These are phyloP conservation scores for Bembecia ichneumoniformis DNA, from an alignment of 2,888 invertebrate species.

Conservation along the genomic window DNA sequence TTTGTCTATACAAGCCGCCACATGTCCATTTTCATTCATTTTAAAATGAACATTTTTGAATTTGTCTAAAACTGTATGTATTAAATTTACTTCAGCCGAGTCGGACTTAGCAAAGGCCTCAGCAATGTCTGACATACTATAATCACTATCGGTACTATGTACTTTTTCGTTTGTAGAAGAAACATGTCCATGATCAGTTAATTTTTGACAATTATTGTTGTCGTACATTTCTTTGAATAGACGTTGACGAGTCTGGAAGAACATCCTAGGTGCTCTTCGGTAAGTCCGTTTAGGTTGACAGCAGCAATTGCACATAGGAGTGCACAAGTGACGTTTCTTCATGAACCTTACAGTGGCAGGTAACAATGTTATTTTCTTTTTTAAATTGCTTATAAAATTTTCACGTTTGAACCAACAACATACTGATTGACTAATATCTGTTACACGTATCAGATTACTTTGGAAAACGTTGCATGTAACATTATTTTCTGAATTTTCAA, in stretches of 20 bases:
- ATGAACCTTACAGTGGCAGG: constrained; percentile 14
- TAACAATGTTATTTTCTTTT: constrained; percentile 5
- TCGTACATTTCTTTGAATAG: too few relatives aligned
- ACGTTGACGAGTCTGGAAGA: too few relatives aligned
- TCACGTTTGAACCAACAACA: constrained; percentile 27
- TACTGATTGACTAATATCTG: neutral
- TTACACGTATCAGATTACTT: neutral
- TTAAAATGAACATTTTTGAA: constrained; percentile 14
- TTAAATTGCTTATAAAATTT: constrained; percentile 12
- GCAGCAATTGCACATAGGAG: constrained; percentile 14
- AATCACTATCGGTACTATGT: too few relatives aligned
- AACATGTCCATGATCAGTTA: too few relatives aligned
- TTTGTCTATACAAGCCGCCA: constrained; percentile 13
- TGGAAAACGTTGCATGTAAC: neutral
- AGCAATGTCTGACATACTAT: too few relatives aligned
- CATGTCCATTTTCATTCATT: neutral
- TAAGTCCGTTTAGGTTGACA: constrained; percentile 10
- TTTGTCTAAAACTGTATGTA: constrained; percentile 13
- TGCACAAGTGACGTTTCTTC: constrained; percentile 16
- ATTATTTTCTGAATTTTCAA: neutral
- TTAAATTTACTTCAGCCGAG: constrained; percentile 3
- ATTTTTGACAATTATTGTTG: too few relatives aligned
- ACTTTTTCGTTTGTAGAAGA: too few relatives aligned
- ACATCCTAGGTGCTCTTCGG: too few relatives aligned
- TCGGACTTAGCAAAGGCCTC: neutral